Evolutionary conservation across 2,797 vertebrate species (phyloP).

Genomic region (Danio tinwini): DNA sequence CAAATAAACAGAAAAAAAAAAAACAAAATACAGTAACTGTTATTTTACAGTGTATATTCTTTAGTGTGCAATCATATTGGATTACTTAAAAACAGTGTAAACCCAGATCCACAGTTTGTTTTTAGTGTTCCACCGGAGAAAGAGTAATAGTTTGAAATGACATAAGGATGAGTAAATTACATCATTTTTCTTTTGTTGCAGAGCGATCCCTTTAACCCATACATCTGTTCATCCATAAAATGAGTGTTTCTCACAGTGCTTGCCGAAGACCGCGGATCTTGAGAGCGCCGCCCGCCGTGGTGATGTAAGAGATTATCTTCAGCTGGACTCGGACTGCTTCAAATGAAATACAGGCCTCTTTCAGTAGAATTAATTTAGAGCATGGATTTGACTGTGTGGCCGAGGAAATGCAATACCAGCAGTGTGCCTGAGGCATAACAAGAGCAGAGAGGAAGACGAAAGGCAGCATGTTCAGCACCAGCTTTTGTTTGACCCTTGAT

Average conservation of each 20-base stretch:
- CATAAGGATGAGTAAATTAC: too few species aligned
- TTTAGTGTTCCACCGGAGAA: too few species aligned
- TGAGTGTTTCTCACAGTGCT: conserved; percentile 1
- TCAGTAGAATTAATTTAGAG: conserved; percentile 50
- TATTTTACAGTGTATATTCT: too few species aligned
- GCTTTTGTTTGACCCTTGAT: conserved; percentile 57
- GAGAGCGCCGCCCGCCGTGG: neutral
- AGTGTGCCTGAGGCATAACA: conserved; percentile 49
- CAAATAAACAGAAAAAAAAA: too few species aligned
- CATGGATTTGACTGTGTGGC: conserved; percentile 39
- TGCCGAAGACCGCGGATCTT: neutral
- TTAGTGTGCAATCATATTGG: too few species aligned
- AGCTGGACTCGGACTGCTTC: conserved; percentile 28
- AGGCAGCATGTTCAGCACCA: conserved; percentile 38
- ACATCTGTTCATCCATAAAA: neutral
- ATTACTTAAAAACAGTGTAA: too few species aligned
- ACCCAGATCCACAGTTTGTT: too few species aligned
- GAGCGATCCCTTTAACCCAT: neutral
- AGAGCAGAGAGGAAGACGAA: conserved; percentile 32
- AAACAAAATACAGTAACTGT: too few species aligned
- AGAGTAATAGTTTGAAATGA: too few species aligned
- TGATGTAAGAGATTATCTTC: conserved; percentile 33
- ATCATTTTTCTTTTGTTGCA: too few species aligned
- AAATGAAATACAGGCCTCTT: conserved; percentile 48
- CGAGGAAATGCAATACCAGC: conserved; percentile 56